Evolutionary conservation across 2,888 invertebrate genomes (phyloP).

Genomic region (Spodoptera exigua): DNA sequence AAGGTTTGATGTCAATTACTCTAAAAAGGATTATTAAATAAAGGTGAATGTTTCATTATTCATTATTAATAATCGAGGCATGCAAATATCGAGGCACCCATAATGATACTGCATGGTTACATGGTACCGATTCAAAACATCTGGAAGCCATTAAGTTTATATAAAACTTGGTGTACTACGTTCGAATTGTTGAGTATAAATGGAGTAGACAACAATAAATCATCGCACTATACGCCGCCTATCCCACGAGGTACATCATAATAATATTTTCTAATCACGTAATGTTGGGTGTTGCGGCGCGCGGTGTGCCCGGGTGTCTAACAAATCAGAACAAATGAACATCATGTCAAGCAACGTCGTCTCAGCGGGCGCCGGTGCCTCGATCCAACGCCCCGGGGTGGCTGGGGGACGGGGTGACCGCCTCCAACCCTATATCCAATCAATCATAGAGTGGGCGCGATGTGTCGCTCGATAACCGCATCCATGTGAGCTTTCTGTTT

Average conservation of each 20-base stretch:
- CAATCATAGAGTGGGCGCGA: slow-evolving; percentile 74
- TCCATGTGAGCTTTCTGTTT: slow-evolving; percentile 57
- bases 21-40: too few species aligned
- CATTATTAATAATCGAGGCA: too few species aligned
- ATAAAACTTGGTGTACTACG: too few species aligned
- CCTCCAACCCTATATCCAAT: slow-evolving; percentile 67
- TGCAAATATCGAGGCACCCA: too few species aligned
- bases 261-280: slow-evolving; percentile 74
- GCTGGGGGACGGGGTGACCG: slow-evolving; percentile 27
- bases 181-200: too few species aligned
- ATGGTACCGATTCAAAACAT: too few species aligned
- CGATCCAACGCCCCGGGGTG: slow-evolving; percentile 50
- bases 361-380: slow-evolving; percentile 70
- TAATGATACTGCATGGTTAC: too few species aligned
- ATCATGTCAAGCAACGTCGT: slow-evolving; percentile 76
- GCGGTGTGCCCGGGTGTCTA: slow-evolving; percentile 67
- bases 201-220: slow-evolving; percentile 6
- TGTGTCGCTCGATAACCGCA: slow-evolving; percentile 64
- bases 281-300: slow-evolving; percentile 65
- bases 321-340: slow-evolving; percentile 84
- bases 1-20: not conserved
- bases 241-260: slow-evolving; percentile 54
- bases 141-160: too few species aligned
- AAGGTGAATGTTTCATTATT: too few species aligned
- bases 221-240: slow-evolving; percentile 27